phyloP scores from a whole-genome alignment of 1,140 invertebrate species.

The Psilanteris sp. region DNA sequence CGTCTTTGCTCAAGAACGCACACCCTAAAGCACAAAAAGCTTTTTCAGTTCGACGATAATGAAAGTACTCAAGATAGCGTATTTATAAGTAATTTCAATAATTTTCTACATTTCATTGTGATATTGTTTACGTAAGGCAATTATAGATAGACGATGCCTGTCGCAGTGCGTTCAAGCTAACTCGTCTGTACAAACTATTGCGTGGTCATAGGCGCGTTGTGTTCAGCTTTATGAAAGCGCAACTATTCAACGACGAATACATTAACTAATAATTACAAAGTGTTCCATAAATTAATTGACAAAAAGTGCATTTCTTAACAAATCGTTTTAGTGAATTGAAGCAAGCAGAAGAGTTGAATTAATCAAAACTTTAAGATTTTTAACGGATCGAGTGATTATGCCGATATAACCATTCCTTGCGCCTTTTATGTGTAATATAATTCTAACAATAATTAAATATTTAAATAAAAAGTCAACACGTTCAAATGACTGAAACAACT shows the following conservation, averaged over 20 bases:
- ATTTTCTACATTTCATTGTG: conserved; percentile 52
- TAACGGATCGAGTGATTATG: too few relatives aligned
- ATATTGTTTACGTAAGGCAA: conserved; percentile 33
- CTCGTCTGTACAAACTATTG: conserved; percentile 45
- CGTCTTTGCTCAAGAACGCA: conserved; percentile 32
- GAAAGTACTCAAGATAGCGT: conserved; percentile 41
- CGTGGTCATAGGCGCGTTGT: conserved; percentile 31
- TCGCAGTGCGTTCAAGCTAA: conserved; percentile 5
- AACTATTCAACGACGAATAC: conserved; percentile 20
- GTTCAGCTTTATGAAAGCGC: conserved; percentile 31
- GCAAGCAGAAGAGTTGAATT: conserved; percentile 2
- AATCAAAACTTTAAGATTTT: conserved; percentile 13
- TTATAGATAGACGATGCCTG: conserved; percentile 18
- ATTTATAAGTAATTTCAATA: conserved; percentile 24
- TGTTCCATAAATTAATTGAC: conserved; percentile 30
- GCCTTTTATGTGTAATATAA: not conserved
- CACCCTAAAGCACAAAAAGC: not conserved
- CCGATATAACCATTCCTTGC: conserved; percentile 16
- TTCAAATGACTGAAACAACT: conserved; percentile 27
- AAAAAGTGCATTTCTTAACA: conserved; percentile 40
- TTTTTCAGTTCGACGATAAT: conserved; percentile 34
- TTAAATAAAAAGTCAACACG: conserved; percentile 8
- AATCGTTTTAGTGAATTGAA: conserved; percentile 7
- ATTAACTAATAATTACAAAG: conserved; percentile 27
- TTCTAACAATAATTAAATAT: conserved; percentile 6